Base-by-base conservation (phyloP, 2,113 vertebrate species). In the Procavia capensis region DNA sequence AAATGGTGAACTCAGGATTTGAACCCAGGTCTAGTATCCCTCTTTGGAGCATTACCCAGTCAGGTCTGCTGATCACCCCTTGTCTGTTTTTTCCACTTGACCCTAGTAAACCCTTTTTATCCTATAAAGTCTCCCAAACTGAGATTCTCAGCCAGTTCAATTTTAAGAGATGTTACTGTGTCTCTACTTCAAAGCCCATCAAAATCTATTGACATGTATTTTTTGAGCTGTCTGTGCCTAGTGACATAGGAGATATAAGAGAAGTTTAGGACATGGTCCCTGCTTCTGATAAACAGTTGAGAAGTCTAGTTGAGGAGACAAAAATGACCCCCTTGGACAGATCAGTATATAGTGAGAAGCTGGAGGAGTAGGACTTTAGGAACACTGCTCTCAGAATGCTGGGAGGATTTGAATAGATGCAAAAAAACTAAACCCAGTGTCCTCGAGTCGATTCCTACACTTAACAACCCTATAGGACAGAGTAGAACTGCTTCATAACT, bases 161-260 rank as follows among this genome's bases (percentile, higher is more conserved):
- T 76, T 91, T 66, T 94, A 92, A 97, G 29, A 96, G 54, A 25
- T 92, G 45, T 75, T 29, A 90, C 36, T 87, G 29, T 76, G 76
- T 90, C 76, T 90, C 85, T 59, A 95, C 36, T 72, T 90, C 57
- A 64, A 95, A 95, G 45, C 54, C 70, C 57, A 82, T 47, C 39
- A 85, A 81, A 87, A 41, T 80, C 81, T 85, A 76, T 85, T 59
- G 83, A 39, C 41, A 11, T 36, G 45, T 50, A 45, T n/a, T 68
- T 83, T 94, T 86, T 78, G 19, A 94, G 59, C 41, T 9, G 54
- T 41, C 64, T 68, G 29, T 70, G 41, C 80, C 92, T 76, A 61
- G 4, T 88, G 68, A 68, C 45, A 57, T 80, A 81, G 54, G 34
- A 94, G 39, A 50, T 85, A 75, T 29, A 70, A 36, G 29, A 93